Evolutionary conservation across 2,797 vertebrate species (phyloP).

Genomic region (Crenuchus spilurus): DNA sequence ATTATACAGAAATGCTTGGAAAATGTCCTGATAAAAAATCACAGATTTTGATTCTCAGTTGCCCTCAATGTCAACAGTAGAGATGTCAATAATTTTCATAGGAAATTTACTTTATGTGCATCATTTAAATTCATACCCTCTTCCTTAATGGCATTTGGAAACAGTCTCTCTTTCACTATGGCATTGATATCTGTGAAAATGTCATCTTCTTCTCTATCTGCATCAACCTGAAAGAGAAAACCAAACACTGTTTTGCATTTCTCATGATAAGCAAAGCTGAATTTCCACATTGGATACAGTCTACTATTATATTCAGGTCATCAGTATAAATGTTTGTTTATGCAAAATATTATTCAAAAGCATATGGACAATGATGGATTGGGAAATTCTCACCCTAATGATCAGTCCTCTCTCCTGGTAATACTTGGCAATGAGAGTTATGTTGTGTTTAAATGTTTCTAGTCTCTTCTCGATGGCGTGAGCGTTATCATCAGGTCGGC

Average conservation of each 20-base stretch:
- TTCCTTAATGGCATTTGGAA: constrained; percentile 42
- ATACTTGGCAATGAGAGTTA: constrained; percentile 69
- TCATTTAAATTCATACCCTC: constrained; percentile 11
- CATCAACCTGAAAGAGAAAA: constrained; percentile 65
- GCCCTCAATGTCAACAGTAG: too few relatives aligned
- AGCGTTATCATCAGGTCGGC: constrained; percentile 69
- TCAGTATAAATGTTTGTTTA: background rate
- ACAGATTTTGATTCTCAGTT: too few relatives aligned
- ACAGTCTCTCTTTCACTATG: constrained; percentile 65
- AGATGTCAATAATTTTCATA: too few relatives aligned
- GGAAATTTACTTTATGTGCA: too few relatives aligned
- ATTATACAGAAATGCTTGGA: too few relatives aligned
- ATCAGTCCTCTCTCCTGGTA: constrained; percentile 71
- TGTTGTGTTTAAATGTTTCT: constrained; percentile 72
- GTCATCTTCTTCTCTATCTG: constrained; percentile 69
- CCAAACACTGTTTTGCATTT: background rate
- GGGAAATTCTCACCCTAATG: constrained; percentile 55
- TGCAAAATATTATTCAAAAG: constrained; percentile 9
- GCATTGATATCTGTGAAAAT: constrained; percentile 70
- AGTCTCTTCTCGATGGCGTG: constrained; percentile 69
- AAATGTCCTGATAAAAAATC: too few relatives aligned
- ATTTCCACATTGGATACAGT: background rate
- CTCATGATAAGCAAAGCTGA: background rate
- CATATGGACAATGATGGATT: background rate
- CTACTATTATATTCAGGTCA: background rate